phyloP scores from a whole-genome alignment of 2,113 vertebrate species.

The Rhinichthys klamathensis region DNA sequence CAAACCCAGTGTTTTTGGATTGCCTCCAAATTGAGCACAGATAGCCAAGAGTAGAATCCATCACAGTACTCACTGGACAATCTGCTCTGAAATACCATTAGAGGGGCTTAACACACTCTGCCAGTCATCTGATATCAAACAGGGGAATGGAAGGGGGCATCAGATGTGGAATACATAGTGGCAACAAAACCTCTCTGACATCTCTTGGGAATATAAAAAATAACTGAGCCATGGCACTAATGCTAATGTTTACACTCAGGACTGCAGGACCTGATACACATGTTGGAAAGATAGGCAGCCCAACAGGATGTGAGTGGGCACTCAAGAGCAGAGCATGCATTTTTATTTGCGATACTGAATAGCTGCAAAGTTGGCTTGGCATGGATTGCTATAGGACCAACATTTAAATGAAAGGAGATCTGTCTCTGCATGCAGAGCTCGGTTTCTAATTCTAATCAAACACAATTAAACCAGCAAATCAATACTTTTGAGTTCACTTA shows the following conservation, averaged over 20 bases:
- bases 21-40: conserved; percentile 45
- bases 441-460: not conserved
- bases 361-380: conserved; percentile 9
- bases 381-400: not conserved
- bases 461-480: not conserved
- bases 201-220: conserved; percentile 7
- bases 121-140: conserved; percentile 39
- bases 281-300: not conserved
- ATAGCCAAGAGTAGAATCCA: not conserved
- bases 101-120: conserved; percentile 15
- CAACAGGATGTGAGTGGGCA: not conserved
- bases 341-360: not conserved
- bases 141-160: not conserved
- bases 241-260: conserved; percentile 16
- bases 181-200: not conserved
- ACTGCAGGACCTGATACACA: not conserved
- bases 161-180: not conserved
- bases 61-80: not conserved
- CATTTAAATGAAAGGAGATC: not conserved
- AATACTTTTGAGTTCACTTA: not conserved
- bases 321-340: not conserved
- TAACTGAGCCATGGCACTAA: conserved; percentile 16
- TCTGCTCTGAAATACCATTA: conserved; percentile 24
- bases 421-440: not conserved
- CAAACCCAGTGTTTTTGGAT: conserved; percentile 25